Base-by-base conservation (phyloP, 2,113 vertebrate genomes). In the Scophthalmus maximus region DNA sequence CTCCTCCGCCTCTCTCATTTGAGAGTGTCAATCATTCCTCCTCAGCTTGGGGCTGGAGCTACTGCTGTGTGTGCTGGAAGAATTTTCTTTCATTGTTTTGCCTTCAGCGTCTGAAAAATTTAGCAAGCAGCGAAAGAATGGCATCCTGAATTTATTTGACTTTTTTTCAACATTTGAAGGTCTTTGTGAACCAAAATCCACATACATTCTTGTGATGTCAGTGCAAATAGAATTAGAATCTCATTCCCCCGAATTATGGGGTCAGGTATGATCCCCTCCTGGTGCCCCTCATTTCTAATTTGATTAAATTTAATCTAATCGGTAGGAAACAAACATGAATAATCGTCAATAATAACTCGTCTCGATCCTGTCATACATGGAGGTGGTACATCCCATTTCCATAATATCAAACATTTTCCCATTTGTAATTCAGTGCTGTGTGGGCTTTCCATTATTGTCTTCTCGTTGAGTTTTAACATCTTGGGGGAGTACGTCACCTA, bases 401-500 rank as follows among this genome's bases (percentile, higher is more conserved):
- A 58, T 80, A 40, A 30, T 66, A 56, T 56, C 9, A 36, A 55
- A 55, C 30, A 22, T 30, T 44, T 49, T 40, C 7, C 25, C 53
- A 59, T 65, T 69, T 14, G 51, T 51, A 40, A 42, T 53, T 53
- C 22, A 47, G 57, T 10, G 9, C 40, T 79, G 74, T 79, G 81
- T 67, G 51, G 66, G 71, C 75, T 44, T 1, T 71, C 23, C 15
- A 32, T 68, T 73, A 68, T 55, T 75, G 53, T 71, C 64, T 63
- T 42, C 68, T 30, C 44, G 47, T 52, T 63, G 34, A 58, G 65
- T 20, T 58, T 80, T 75, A 74, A 53, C 76, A 71, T 84, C 78
- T 77, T 50, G 56, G 49, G 42, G 62, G 47, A 74, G 74, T 50
- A 58, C 75, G 73, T 73, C 70, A 34, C 73, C 81, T 68, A 76